phyloP scores from a whole-genome alignment of 1,140 invertebrate species.

The Leguminivora glycinivorella region DNA sequence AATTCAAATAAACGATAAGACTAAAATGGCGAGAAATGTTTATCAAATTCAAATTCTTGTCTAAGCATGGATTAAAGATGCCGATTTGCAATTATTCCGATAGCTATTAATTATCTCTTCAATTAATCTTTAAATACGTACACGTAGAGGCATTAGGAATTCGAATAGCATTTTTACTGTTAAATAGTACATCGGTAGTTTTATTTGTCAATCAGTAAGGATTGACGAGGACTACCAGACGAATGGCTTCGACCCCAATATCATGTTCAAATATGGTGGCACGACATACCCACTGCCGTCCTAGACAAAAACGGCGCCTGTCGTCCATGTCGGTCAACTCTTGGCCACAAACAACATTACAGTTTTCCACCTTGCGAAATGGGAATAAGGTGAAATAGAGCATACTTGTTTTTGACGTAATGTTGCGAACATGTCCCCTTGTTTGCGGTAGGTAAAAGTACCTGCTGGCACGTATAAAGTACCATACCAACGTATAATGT shows the following conservation, averaged over 20 bases:
- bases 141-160: background rate
- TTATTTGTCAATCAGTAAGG: constrained; percentile 23
- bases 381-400: background rate
- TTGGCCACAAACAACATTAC: background rate
- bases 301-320: constrained; percentile 2
- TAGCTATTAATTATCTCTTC: constrained; percentile 7
- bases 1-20: background rate
- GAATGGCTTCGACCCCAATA: constrained; percentile 23
- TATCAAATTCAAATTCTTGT: constrained; percentile 1
- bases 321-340: background rate
- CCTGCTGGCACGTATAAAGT: background rate
- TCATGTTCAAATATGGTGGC: constrained; percentile 21
- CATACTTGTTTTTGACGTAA: background rate
- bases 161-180: background rate
- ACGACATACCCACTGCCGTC: background rate
- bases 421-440: background rate
- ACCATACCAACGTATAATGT: background rate
- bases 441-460: background rate
- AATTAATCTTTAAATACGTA: background rate
- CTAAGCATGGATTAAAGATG: constrained; percentile 9
- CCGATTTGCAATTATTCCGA: background rate
- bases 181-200: background rate
- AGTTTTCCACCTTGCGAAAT: background rate
- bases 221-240: constrained; percentile 24
- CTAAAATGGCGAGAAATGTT: constrained; percentile 2